phyloP scores from a whole-genome alignment of 2,888 invertebrate genomes.

The Drosophila yooni region DNA sequence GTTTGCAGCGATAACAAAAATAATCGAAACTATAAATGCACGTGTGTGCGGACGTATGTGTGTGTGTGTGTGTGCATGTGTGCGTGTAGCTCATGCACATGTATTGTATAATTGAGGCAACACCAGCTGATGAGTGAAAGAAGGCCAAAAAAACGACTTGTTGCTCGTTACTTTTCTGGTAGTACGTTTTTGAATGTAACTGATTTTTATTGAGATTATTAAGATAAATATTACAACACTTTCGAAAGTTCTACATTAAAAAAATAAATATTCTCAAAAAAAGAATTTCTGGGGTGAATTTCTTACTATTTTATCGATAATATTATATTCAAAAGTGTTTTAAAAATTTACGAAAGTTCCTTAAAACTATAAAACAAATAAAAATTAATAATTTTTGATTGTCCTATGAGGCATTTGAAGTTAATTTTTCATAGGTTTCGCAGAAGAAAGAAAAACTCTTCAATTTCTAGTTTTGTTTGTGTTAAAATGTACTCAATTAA shows the following conservation, averaged over 20 bases:
- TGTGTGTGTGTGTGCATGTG: slow-evolving; percentile 6
- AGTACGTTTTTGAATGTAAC: neutral
- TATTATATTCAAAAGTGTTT: neutral
- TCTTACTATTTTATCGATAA: neutral
- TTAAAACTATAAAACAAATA: neutral
- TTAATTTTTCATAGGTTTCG: neutral
- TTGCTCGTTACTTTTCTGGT: neutral
- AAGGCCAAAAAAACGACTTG: neutral
- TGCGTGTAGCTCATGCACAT: slow-evolving; percentile 9
- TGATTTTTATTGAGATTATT: neutral
- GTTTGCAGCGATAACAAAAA: slow-evolving; percentile 44
- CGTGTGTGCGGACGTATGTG: slow-evolving; percentile 5
- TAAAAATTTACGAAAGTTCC: neutral
- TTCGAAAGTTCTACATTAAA: neutral
- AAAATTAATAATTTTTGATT: neutral
- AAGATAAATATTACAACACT: neutral
- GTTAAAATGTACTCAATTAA: neutral
- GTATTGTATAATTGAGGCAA: slow-evolving; percentile 1
- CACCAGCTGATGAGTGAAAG: slow-evolving; percentile 10
- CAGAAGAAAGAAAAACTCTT: too few species aligned
- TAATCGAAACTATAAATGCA: slow-evolving; percentile 32
- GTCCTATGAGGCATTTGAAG: neutral
- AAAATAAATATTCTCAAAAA: neutral
- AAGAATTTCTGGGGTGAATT: neutral
- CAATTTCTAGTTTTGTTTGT: neutral